phyloP scores from a whole-genome alignment of 2,888 invertebrate genomes.

The Sepioteuthis lessoniana region DNA sequence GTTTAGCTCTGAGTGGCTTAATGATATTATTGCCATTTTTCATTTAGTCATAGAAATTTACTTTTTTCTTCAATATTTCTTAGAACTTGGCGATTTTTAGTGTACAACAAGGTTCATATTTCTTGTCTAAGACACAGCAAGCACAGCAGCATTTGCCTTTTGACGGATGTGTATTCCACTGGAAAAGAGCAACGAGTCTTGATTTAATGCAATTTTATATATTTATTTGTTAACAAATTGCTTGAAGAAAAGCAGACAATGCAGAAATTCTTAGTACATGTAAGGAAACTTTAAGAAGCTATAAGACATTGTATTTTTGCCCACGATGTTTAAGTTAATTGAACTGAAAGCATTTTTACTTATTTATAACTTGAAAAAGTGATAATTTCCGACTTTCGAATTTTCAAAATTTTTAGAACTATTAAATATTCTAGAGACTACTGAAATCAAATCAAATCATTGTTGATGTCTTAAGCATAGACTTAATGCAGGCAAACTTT shows the following conservation, averaged over 20 bases:
- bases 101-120: background rate
- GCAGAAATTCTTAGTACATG: background rate
- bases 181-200: background rate
- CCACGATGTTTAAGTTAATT: too few species aligned
- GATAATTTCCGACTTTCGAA: too few species aligned
- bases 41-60: background rate
- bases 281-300: background rate
- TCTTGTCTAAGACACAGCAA: background rate
- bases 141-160: background rate
- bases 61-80: background rate
- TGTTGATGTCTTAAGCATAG: too few species aligned
- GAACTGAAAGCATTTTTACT: too few species aligned
- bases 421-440: too few species aligned
- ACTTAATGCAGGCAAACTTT: too few species aligned
- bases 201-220: background rate
- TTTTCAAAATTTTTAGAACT: too few species aligned
- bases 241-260: background rate
- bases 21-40: slow-evolving; percentile 23
- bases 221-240: background rate
- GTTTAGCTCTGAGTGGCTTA: background rate
- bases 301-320: background rate
- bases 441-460: too few species aligned
- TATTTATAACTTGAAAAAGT: too few species aligned
- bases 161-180: background rate
- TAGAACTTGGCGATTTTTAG: background rate